Evolutionary conservation across 2,888 invertebrate genomes (phyloP), one percentile per base, ranked within the genome.

Genomic region (Aethes cnicana): DNA sequence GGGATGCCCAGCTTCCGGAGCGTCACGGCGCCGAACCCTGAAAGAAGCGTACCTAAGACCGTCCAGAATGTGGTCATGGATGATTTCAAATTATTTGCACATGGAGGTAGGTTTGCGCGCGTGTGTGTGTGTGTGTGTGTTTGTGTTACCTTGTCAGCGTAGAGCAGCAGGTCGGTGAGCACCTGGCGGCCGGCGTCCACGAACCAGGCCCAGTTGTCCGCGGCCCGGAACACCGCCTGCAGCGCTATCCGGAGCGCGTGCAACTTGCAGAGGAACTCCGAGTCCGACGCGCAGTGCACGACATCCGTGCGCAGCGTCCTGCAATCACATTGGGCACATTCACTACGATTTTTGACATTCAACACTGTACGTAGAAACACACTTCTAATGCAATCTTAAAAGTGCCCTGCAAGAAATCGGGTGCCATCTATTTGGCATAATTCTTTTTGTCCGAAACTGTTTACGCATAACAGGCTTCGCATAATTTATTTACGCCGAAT

Each of bases 261-360:
- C 57, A 99, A 91, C 90, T 99, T 99, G 46, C 97, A 97, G 63
- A 98, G 90, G 89, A 98, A 99, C 85, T 99, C 99, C 0, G 95
- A 93, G 80, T 99, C 98, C 2, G 95, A 95, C 30, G 93, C 92
- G 81, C 98, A 98, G 58, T 94, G 93, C 14, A 98, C 95, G 68
- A 96, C 87, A 63, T 97, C 97, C 0, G 97, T 96, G 54, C 98
- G 94, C 46, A 96, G 86, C 17, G 93, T 92, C 68, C 95, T 94
- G 69, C 57, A 63, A 58, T 60, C 4, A 16, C 2, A 12, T 28
- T 9, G 11, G 11, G 1, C 4, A 30, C 7, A 30, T 8, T 2
- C 0, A 5, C 11, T n/a, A n/a, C n/a, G n/a, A n/a, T n/a, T n/a
- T n/a, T n/a, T n/a, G n/a, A 18, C 3, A 4, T 2, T 16, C 6